Conservation (phyloP, 92 coral and sea anemone species). For the Diadumene lineata region DNA sequence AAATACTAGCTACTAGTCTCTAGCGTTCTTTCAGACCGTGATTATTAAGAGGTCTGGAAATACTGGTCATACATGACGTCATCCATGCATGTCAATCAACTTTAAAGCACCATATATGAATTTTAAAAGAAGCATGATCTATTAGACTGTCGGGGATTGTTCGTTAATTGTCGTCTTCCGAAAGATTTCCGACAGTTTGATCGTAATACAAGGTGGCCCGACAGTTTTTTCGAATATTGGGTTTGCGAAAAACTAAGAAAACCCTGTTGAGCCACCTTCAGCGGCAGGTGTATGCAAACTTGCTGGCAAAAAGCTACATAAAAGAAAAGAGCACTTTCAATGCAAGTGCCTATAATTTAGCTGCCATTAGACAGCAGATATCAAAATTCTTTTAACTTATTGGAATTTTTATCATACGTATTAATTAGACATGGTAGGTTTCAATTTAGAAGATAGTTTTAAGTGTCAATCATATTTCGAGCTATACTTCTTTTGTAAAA, state of each 20-base stretch:
- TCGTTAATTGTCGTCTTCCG: no score
- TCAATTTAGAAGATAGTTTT: conserved; percentile 4
- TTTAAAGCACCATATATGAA: not conserved
- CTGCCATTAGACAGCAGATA: conserved; percentile 15
- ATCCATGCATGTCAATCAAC: not conserved
- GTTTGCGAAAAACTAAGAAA: no score
- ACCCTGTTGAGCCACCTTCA: no score
- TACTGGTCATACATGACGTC: not conserved
- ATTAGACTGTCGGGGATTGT: no score
- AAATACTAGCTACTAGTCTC: not conserved
- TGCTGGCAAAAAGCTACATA: not conserved
- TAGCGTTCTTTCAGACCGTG: not conserved
- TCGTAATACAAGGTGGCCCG: no score
- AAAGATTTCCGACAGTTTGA: no score
- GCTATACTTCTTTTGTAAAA: conserved; percentile 23
- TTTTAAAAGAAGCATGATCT: no score
- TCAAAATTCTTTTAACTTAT: conserved; percentile 36
- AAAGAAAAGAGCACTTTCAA: not conserved
- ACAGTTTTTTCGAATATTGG: no score
- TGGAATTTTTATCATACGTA: conserved; percentile 16
- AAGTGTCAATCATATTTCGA: not conserved
- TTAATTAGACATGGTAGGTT: not conserved
- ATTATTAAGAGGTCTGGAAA: not conserved
- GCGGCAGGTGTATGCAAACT: not conserved
- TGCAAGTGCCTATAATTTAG: conserved; percentile 5